Base-by-base conservation (phyloP, 1,140 invertebrate genomes). In the Batillaria attramentaria region DNA sequence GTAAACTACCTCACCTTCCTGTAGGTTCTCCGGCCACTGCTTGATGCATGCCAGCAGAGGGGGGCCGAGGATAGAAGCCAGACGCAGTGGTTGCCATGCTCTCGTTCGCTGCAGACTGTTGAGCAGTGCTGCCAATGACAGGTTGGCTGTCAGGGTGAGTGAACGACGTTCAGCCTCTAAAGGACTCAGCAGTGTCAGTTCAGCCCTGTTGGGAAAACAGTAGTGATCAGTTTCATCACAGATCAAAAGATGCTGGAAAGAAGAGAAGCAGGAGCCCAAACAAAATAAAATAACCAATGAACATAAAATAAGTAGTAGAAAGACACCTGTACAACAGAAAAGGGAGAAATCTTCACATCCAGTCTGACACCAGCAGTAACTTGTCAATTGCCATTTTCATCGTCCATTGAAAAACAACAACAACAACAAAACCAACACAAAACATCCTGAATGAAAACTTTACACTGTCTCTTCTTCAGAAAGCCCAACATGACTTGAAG, bases 71-170 rank as follows among this genome's bases (percentile, higher is more conserved):
- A 69, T 28, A 6, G 39, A 42, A n/a, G 16, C 66, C 46, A 41
- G 72, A 1, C 60, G 65, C 0, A 79, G 57, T 24, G 57, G 43
- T 37, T 75, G 28, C 50, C 50, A 62, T 1, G 60, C 33, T 43
- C 65, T 46, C 54, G 54, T 35, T 18, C 74, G 57, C 60, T 31
- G 46, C 41, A 72, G 50, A 18, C 41, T 78, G 35, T 65, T 50
- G 6, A 81, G 50, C 46, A 75, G 72, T 28, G 72, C 79, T 3
- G 72, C 77, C 72, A 81, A 60, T n/a, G 80, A 76, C 39, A 81
- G 72, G 37, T 72, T 62, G 13, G 73, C 72, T 6, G 73, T 72
- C 1, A 81, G 73, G 10, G 68, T 28, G 39, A 81, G 73, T 5
- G 78, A 73, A 5, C 69, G 37, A 33, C 76, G 73, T 42, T 72